Base-by-base conservation (phyloP, 2,113 vertebrate genomes). In the Myocastor coypus region DNA sequence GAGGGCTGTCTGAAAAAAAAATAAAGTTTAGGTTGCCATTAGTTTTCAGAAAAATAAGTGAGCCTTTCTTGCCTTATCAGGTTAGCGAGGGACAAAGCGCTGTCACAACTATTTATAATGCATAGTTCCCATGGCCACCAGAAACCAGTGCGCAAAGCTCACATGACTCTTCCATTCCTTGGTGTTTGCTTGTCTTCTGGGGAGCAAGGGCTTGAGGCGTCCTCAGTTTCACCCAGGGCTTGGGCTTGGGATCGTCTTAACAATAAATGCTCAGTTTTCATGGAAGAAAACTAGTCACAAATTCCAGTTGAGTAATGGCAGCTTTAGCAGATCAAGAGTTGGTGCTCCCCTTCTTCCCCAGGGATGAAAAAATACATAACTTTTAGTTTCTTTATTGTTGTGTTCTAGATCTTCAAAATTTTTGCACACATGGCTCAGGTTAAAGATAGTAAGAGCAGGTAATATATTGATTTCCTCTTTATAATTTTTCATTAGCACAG, bases 1-100 rank as follows among this genome's bases (percentile, higher is more conserved):
- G 19, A 88, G 78, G 46, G 59, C 26, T 83, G 66, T 75, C 40
- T 94, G 63, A 1, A 68, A 83, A 91, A 85, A 87, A 1, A 68
- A 83, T 89, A 85, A 87, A 78, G 61, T 40, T 93, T 83, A 68
- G 92, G 66, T 92, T 93, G 42, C 63, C 64, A 64, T 83, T 9
- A 64, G 83, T 94, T 96, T 77, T 64, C 46, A 92, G 83, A 82
- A 94, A 95, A 82, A 91, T 64, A 83, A 93, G 7, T 66, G 34
- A 89, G 55, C 66, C 46, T 66, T 96, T 95, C n/a, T 97, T 90
- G 50, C 77, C 89, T 88, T 93, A 90, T 97, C 89, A 92, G 64
- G 52, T 91, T 63, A 96, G 75, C 86, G 92, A 94, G 78, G 71
- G 69, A 96, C 57, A 87, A 89, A 77, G 75, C 50, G 7, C 57